Conservation (phyloP, 2,888 invertebrate species). For the Thyatira batis region DNA sequence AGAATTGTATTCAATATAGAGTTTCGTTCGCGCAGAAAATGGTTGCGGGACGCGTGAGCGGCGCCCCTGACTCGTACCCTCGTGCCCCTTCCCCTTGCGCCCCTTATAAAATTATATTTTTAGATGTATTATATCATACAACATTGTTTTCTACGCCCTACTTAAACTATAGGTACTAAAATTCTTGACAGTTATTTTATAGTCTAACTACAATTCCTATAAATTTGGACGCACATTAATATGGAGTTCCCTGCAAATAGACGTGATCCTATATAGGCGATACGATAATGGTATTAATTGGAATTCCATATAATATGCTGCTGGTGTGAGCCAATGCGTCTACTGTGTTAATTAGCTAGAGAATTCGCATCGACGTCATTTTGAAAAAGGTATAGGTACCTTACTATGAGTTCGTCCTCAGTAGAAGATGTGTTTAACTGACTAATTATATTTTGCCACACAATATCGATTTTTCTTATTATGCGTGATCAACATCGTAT, state of each 20-base stretch:
- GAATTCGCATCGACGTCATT: not conserved
- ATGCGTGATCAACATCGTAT: too few species aligned
- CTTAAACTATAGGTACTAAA: not conserved
- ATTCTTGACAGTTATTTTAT: too few species aligned
- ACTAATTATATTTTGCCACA: too few species aligned
- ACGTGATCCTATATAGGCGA: too few species aligned
- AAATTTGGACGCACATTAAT: too few species aligned
- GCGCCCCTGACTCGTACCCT: constrained; percentile 9
- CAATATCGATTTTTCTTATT: too few species aligned
- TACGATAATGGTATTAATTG: not conserved
- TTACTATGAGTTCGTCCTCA: not conserved
- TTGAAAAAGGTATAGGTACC: not conserved
- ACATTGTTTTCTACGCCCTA: not conserved
- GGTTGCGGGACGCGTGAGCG: constrained; percentile 58
- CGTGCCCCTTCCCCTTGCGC: not conserved
- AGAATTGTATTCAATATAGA: constrained; percentile 71
- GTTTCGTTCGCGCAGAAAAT: constrained; percentile 74
- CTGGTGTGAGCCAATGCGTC: not conserved
- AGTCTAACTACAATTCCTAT: too few species aligned
- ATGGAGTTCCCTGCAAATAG: too few species aligned
- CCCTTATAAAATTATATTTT: constrained; percentile 1
- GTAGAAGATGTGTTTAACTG: not conserved
- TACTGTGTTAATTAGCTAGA: not conserved
- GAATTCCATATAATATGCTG: not conserved
- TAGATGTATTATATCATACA: not conserved